Evolutionary conservation across 2,888 invertebrate species (phyloP), one percentile per base, ranked within the genome.

Genomic region (Acanthococcus lagerstroemiae): DNA sequence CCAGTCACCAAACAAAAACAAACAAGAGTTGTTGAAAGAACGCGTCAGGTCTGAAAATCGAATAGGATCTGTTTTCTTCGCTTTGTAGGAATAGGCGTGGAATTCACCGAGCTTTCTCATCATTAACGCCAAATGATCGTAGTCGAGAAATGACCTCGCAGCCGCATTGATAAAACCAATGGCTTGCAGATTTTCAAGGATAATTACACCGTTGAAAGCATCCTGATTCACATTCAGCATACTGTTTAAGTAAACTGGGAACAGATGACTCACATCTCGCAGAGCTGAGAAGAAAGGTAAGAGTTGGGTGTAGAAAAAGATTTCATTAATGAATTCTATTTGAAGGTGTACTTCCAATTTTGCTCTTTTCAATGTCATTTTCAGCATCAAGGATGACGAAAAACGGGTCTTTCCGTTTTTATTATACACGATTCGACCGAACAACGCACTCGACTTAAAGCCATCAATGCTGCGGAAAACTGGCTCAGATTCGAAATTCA

Each of bases 31-130:
- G 9, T 17, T n/a, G 21, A 57, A 57, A n/a, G 7, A 15, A 21
- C 21, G n/a, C 15, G 45, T 24, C 45, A 37, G 19, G 15, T 9
- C 7, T 6, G 12, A 6, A 21, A 57, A 57, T 30, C 15, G 37
- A 4, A 17, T 44, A 5, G 37, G 19, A 15, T 24, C 19, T 26
- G 7, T 19, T 46, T 19, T 22, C 25, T 45, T 46, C 5, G 48
- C 48, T 48, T 26, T 7, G 44, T 60, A 60, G 7, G 60, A 60
- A 24, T n/a, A 48, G 3, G 48, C 60, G 46, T 60, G 60, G 22
- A 60, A 60, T 26, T 21, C 6, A 21, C 60, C 60, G 4, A 60
- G 48, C 19, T 25, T 48, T n/a, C 25, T 19, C 4, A 60, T 19
- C 60, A 48, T 48, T 24, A 60, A 25, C n/a, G 46, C 9, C 21